A percentile compares a stretch with the other conserved stretches of the same genome.
These are phyloP conservation scores for Deroplatys truncata DNA, from an alignment of 2,888 invertebrate species.

Conservation along the genomic window DNA sequence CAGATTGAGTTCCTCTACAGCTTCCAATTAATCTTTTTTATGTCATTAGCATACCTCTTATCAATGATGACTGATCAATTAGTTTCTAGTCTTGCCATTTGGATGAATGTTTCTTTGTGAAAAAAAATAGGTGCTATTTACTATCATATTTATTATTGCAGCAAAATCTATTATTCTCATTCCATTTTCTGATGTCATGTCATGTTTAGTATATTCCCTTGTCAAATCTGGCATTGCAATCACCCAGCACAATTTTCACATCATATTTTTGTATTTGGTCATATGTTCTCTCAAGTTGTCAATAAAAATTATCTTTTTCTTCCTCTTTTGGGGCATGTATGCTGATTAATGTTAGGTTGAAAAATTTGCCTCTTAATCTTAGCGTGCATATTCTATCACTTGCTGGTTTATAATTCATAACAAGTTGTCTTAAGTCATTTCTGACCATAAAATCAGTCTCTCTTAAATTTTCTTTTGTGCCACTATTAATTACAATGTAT, in stretches of 20 bases:
- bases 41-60: not conserved
- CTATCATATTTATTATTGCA: not conserved
- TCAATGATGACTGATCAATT: not conserved
- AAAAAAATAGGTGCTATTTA: not conserved
- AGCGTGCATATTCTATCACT: not conserved
- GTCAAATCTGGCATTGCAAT: not conserved
- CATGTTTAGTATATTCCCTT: not conserved
- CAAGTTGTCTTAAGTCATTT: not conserved
- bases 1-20: not conserved
- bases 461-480: not conserved
- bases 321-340: not conserved
- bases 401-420: not conserved
- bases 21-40: not conserved
- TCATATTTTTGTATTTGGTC: not conserved
- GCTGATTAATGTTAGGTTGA: not conserved
- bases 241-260: not conserved
- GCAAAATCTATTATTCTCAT: not conserved
- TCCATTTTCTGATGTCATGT: not conserved
- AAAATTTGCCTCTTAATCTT: not conserved
- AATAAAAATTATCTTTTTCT: not conserved
- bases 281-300: not conserved
- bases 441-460: not conserved
- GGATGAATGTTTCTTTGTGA: not conserved
- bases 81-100: not conserved
- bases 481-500: too few species aligned